Base-by-base conservation (phyloP, 30 jellyfish, hydroid and myxozoan genomes). In the Cassiopea xamachana region DNA sequence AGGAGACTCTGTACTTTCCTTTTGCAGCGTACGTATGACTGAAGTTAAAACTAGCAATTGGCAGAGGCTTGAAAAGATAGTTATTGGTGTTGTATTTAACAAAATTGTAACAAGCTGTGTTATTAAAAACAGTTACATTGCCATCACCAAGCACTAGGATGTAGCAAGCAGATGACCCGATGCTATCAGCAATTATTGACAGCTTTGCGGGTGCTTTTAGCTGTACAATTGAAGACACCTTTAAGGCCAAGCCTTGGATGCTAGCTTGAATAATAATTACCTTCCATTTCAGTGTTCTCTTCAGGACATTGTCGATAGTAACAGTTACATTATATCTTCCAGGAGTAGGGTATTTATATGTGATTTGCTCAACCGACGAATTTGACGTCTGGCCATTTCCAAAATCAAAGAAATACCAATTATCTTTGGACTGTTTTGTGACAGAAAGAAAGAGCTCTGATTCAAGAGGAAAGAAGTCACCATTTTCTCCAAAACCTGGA, bases 381-480 rank as follows among this genome's bases (percentile, higher is more conserved):
- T 76, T 87, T 8, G 14, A 69, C 16, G 92, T 60, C 14, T 77
- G 67, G 68, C 97, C 94, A 71, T 96, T 92, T 8, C 87, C 92
- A 69, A 93, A 85, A 45, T 90, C 87, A 72, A 92, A 89, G 60
- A 60, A 60, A 76, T 96, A 96, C 88, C 92, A 77, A 14, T 46
- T 45, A 68, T 96, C 99, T 58, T 93, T 89, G 2, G 89, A 64
- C 60, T 96, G 99, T 48, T 68, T 77, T 48, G 99, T 96, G 1
- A 93, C 93, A 49, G 88, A 69, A 60, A 96, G 46, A 7, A 49
- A 48, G 55, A 92, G 71, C 39, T 17, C 84, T n/a, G 80, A 58
- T 55, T 88, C 98, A 1, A 92, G 83, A 9, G 98, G 89, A 60
- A 82, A 96, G 81, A 85, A 79, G 58, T 68, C 78, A 48, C 82